Conservation (phyloP, 2,888 invertebrate species). For the Escarpia spicata region DNA sequence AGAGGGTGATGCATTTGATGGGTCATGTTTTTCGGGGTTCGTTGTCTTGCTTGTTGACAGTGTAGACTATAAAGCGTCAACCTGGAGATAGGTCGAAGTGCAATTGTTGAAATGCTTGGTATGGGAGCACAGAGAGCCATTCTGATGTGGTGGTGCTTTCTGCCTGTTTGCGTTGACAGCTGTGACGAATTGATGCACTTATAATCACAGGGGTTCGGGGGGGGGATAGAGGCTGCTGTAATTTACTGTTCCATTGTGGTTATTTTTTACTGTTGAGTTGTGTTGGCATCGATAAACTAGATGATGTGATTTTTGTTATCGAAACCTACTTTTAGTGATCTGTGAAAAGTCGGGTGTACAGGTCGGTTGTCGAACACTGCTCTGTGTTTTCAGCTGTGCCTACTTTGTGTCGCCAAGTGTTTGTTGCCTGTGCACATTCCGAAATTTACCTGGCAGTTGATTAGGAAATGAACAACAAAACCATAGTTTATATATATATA, state of each 20-base stretch:
- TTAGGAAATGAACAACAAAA: conserved; percentile 2
- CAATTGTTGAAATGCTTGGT: neutral
- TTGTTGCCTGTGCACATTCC: neutral
- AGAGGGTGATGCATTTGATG: neutral
- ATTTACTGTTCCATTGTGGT: neutral
- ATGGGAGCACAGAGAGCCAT: neutral
- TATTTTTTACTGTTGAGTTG: neutral
- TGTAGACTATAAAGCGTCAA: neutral
- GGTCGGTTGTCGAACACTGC: neutral
- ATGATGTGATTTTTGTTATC: neutral
- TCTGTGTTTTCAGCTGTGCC: neutral
- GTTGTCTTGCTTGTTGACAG: neutral
- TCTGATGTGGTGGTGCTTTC: neutral
- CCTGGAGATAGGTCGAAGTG: neutral
- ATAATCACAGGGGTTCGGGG: neutral
- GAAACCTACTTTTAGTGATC: neutral
- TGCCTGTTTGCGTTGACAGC: neutral
- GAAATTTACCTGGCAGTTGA: neutral
- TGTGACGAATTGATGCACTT: neutral
- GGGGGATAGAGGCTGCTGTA: neutral
- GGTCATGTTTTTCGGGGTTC: neutral
- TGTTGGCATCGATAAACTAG: conserved; percentile 8
- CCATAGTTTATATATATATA: neutral
- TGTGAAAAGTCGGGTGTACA: neutral
- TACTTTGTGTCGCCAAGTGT: neutral